Evolutionary conservation across 2,113 vertebrate species (phyloP).

Genomic region (Sander lucioperca): DNA sequence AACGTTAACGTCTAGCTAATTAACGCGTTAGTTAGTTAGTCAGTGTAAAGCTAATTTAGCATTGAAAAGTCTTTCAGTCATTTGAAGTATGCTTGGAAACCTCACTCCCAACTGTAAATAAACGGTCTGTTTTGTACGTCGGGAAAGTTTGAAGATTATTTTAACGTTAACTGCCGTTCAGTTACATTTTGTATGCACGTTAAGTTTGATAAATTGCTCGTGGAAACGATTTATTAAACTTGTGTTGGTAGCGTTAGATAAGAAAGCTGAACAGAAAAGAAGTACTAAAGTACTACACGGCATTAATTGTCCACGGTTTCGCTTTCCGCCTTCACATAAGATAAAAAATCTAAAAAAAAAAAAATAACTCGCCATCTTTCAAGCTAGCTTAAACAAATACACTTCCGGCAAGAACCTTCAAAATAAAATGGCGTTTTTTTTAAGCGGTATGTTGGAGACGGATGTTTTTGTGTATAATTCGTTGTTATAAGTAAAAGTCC

Average conservation of each 20-base stretch:
- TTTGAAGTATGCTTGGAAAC: background rate
- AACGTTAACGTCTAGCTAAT: conserved; percentile 30
- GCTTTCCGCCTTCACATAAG: background rate
- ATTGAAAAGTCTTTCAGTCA: too few relatives aligned
- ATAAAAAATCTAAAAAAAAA: background rate
- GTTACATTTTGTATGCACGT: background rate
- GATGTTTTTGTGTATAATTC: too few relatives aligned
- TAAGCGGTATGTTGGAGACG: background rate
- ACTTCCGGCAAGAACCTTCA: conserved; percentile 9
- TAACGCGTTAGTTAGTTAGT: background rate
- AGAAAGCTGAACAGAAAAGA: background rate
- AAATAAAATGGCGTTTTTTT: conserved; percentile 18
- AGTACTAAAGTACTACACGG: background rate
- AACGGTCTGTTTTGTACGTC: background rate
- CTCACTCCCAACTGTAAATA: fast-evolving
- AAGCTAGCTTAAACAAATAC: background rate
- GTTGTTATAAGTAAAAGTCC: too few relatives aligned
- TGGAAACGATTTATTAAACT: background rate
- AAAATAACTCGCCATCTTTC: background rate
- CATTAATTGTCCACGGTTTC: background rate
- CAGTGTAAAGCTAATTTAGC: background rate
- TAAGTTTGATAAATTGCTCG: background rate
- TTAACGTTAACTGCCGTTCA: background rate
- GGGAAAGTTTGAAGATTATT: background rate
- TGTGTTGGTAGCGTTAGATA: background rate